Evolutionary conservation across 2,113 vertebrate species (phyloP), one percentile per base, ranked within the genome.

Genomic region (Tachysurus vachellii): DNA sequence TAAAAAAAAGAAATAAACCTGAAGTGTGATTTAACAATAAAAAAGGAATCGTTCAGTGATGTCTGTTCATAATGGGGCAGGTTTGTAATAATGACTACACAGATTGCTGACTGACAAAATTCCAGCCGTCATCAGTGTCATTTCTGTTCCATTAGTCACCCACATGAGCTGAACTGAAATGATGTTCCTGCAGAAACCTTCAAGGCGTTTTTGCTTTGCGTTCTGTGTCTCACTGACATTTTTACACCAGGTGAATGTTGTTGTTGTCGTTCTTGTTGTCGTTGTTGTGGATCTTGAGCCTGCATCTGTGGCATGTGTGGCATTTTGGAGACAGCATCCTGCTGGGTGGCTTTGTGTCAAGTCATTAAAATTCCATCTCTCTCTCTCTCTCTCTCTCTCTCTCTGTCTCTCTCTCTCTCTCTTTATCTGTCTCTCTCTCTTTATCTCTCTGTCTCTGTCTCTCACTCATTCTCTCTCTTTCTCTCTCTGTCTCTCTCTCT

Each of bases 281-380:
- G 5, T 14, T 28, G 26, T 12, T 9, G n/a, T 28, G 28, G n/a
- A 23, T 59, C n/a, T 54, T 26, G 28, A 9, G 64, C 14, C 83
- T 81, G n/a, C 71, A 79, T 80, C 17, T 70, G 88, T 92, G 86
- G 91, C 90, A 92, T 94, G 90, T 92, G 88, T 88, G 93, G 93
- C 90, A 94, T 95, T 92, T 92, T 83, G 86, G 88, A 87, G 86
- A 85, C 91, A 57, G 88, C 91, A 91, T 94, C 94, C 92, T 93
- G 93, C 93, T 89, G 85, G 92, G 91, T 92, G 90, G 91, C 91
- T 95, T 94, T 94, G 91, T 91, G 56, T 66, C 57, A 83, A 89
- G 89, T 94, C 93, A 94, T 94, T 94, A 94, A 94, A 93, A 94
- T 94, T 94, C 94, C 92, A 92, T 90, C 77, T 93, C 87, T 89